Evolutionary conservation across 2,888 invertebrate genomes (phyloP).

Genomic region (Vanessa cardui): DNA sequence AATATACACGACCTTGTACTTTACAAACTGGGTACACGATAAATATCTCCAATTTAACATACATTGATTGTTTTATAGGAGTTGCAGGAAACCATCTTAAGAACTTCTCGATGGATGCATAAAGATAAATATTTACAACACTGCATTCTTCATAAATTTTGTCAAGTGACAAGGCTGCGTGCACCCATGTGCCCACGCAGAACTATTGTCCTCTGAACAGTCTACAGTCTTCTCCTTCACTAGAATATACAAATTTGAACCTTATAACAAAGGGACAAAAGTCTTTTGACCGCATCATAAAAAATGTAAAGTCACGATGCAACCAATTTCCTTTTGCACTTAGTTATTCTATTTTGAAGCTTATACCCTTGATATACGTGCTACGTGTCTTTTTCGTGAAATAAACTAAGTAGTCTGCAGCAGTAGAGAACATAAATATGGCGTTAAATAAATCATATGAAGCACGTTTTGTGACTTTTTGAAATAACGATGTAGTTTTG

Average conservation of each 20-base stretch:
- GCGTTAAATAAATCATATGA: conserved; percentile 76
- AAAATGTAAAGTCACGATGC: conserved; percentile 17
- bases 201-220: conserved; percentile 57
- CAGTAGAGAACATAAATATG: conserved; percentile 64
- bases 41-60: not conserved
- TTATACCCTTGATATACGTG: conserved; percentile 4
- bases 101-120: conserved; percentile 19
- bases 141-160: conserved; percentile 12
- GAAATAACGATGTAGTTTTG: conserved; percentile 28
- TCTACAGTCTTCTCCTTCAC: conserved; percentile 11
- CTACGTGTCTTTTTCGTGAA: not conserved
- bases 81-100: not conserved
- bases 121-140: conserved; percentile 12
- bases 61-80: conserved; percentile 12
- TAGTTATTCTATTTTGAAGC: conserved; percentile 10
- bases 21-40: not conserved
- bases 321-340: conserved; percentile 14
- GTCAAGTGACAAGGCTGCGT: conserved; percentile 44
- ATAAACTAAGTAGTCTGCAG: conserved; percentile 30
- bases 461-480: conserved; percentile 62
- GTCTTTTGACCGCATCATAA: conserved; percentile 6
- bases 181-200: conserved; percentile 65
- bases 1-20: conserved; percentile 18
- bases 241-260: conserved; percentile 42
- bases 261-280: conserved; percentile 41